Base-by-base conservation (phyloP, 2,797 vertebrate genomes). In the Spinus olivaceus region DNA sequence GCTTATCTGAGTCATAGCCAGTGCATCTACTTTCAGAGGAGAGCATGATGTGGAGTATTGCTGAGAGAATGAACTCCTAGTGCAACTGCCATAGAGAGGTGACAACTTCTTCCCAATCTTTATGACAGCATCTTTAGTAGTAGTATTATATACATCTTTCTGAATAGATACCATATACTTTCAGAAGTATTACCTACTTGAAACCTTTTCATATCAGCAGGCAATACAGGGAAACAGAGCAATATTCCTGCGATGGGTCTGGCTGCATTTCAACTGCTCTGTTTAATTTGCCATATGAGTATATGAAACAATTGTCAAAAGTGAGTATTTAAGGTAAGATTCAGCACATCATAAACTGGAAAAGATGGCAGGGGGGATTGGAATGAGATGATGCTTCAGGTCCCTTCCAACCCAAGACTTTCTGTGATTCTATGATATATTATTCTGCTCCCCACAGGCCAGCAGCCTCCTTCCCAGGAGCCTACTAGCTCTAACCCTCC, bases 401-500 rank as follows among this genome's bases (percentile, higher is more conserved):
- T n/a, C 14, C 5, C 9, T 28, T 49, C 35, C 41, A 54, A 14
- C 10, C 8, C 47, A 74, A 60, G 22, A 19, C 19, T 3, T 54
- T 41, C 22, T 30, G 6, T 56, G 33, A 35, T 14, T 49, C 16
- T 24, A 1, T 61, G 35, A 6, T 22, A 7, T 6, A 25, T 60
- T 49, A 35, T 35, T 25, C 32, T 6, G 8, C 3, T 71, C 9
- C n/a, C 28, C 11, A 4, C 2, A 8, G 19, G 37, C 39, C 0
- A 0, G 20, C 14, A 66, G 14, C 2, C 33, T 46, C 30, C 17
- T 54, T 86, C 67, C 59, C 5, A 25, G 69, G 42, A 30, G 9
- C 12, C 13, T 12, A 25, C 12, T 1, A 1, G 22, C 7, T 44
- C 44, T 49, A 44, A 41, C 8, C n/a, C 11, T 41, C 27, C 37